Evolutionary conservation across 1,140 invertebrate genomes (phyloP), one percentile per base, ranked within the genome.

Genomic region (Drosophila athabasca): DNA sequence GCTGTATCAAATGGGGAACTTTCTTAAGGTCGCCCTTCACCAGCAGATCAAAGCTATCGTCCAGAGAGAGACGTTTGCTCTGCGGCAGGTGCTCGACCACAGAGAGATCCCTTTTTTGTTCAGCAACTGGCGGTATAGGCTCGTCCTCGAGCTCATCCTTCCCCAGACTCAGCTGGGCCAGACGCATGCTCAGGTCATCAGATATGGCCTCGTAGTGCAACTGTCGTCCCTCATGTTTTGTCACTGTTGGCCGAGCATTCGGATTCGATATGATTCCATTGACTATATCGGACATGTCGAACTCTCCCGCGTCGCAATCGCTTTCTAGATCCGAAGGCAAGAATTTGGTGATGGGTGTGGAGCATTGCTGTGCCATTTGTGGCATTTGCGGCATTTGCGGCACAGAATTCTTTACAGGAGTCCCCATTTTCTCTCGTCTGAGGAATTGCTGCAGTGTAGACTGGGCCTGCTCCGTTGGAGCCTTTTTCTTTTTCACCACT

Each of bases 261-360:
- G 91, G 78, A 79, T 91, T 92, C 2, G 80, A 83, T 1, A 94
- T 87, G 17, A 95, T 95, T 29, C 92, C 91, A 17, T 95, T 93
- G 6, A 95, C 92, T 66, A 95, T 93, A 50, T 93, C 92, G 0
- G 94, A 95, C 74, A 95, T 85, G 61, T 95, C 92, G 9, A 92
- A 90, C 43, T 91, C 92, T 19, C 91, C 74, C 45, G 91, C 88
- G 61, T 93, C 92, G 24, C 62, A 65, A 46, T 92, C 83, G 26
- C 78, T 90, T 45, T 91, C 81, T 6, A 90, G 75, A 66, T 90
- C 88, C 1, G 78, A 79, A 3, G 76, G 69, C 39, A 85, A 52
- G 26, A 48, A 73, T 50, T 82, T 90, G 17, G 50, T 82, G 11
- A 87, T 66, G n/a, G 88, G 79, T 4, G 83, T 92, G 0, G 90